Evolutionary conservation across 2,797 vertebrate species (phyloP), one percentile per base, ranked within the genome.

Genomic region (Orientallactaga sibirica): DNA sequence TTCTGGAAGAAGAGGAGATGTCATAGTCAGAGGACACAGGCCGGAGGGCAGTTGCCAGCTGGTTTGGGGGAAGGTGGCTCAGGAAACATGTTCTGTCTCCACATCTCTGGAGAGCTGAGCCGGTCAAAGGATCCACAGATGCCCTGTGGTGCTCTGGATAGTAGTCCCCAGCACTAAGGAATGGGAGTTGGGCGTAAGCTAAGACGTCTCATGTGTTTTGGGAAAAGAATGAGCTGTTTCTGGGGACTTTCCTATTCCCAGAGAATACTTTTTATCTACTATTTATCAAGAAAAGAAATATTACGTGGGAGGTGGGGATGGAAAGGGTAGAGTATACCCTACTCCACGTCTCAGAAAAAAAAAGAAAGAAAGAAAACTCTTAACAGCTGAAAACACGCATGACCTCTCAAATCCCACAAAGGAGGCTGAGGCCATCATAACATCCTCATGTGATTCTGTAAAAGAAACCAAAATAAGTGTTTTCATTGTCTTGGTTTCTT

Each of bases 261-360:
- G 22, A 70, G 37, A 64, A n/a, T 48, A 68, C 37, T 84, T 89
- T 76, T 43, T 62, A 64, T 70, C 64, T 1, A 33, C 55, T 7
- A 1, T 5, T 55, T 91, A n/a, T 78, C 37, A 75, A 52, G 11
- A 91, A 70, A 58, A 52, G 7, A 67, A 80, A 74, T 29, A 16
- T 5, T 22, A 33, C 1, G 7, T n/a, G n/a, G 81, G 33, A 67
- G 12, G 8, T 15, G 7, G 67, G 37, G 52, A n/a, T 7, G 0
- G 12, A 29, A n/a, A 2, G 4, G 15, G 16, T 24, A 4, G 66
- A 55, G 1, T 41, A 3, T 0, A 0, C 3, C 19, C 64, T 1
- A 1, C 52, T 22, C 0, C 2, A 55, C 27, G 58, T 82, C 58
- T 43, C 33, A 5, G 29, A 58, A 48, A 29, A 27, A 71, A 68